phyloP scores from a whole-genome alignment of 2,888 invertebrate species.

The Sarcophaga rosellei region DNA sequence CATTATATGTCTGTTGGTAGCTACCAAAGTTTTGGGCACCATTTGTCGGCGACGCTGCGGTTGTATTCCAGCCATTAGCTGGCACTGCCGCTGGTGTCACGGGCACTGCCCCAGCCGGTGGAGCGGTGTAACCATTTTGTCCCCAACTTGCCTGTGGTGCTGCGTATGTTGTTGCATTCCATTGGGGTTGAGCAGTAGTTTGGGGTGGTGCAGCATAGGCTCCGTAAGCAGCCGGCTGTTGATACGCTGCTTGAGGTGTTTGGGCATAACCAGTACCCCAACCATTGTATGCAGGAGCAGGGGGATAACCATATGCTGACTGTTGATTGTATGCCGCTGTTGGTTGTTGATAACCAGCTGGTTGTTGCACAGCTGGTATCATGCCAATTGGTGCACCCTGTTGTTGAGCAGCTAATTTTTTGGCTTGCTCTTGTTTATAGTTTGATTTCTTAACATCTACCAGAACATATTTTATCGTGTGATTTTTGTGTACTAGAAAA shows the following conservation, averaged over 20 bases:
- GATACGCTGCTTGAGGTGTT: slow-evolving; percentile 71
- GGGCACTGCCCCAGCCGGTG: slow-evolving; percentile 68
- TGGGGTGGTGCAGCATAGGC: slow-evolving; percentile 69
- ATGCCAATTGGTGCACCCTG: slow-evolving; percentile 65
- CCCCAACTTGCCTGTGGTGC: slow-evolving; percentile 66
- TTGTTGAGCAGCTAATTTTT: slow-evolving; percentile 71
- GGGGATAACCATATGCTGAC: slow-evolving; percentile 79
- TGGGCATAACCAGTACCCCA: slow-evolving; percentile 75
- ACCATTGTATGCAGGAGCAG: slow-evolving; percentile 71
- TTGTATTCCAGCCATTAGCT: slow-evolving; percentile 69
- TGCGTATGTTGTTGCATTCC: slow-evolving; percentile 67
- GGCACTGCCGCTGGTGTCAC: slow-evolving; percentile 68
- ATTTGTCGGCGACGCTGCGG: slow-evolving; percentile 66
- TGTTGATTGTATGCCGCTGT: slow-evolving; percentile 69
- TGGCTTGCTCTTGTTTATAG: slow-evolving; percentile 74
- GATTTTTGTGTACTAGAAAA: slow-evolving; percentile 74
- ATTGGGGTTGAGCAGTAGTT: slow-evolving; percentile 68
- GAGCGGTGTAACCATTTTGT: slow-evolving; percentile 71
- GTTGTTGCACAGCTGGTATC: slow-evolving; percentile 57
- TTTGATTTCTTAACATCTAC: slow-evolving; percentile 79
- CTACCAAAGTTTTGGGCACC: slow-evolving; percentile 82
- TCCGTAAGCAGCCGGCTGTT: slow-evolving; percentile 73
- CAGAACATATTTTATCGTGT: slow-evolving; percentile 74
- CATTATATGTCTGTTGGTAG: slow-evolving; percentile 91
- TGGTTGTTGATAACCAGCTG: slow-evolving; percentile 73